These are phyloP conservation scores for Beroe forskalii DNA, from an alignment of 37 sponge, comb jelly and placozoan species.

Conservation along the genomic window DNA sequence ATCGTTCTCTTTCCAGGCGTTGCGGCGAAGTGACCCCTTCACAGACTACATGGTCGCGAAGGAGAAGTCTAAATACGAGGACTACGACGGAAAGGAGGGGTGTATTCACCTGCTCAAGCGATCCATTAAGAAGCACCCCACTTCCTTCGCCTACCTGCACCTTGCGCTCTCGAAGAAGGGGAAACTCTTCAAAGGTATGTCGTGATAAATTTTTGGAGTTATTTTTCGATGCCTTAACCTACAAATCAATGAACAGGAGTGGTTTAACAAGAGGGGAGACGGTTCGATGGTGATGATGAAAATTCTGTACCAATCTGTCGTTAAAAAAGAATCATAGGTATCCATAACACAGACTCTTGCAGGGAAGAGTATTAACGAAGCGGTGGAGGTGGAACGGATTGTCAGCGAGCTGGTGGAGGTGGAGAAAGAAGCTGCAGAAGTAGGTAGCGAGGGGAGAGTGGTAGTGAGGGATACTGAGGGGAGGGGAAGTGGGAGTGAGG, in stretches of 20 bases:
- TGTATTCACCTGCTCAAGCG: constrained; percentile 52
- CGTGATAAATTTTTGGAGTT: no score
- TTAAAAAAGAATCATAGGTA: no score
- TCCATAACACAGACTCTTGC: no score
- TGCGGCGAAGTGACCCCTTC: constrained; percentile 18
- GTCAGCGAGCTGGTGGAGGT: neutral
- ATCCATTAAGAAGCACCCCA: constrained; percentile 52
- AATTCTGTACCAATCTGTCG: no score
- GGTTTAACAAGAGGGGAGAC: no score
- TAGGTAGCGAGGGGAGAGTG: neutral
- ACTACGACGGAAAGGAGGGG: constrained; percentile 37
- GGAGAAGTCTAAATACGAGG: constrained; percentile 27
- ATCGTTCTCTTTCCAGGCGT: no score
- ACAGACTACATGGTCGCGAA: constrained; percentile 63
- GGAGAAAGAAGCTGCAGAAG: constrained; percentile 4
- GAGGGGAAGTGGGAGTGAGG: no score
- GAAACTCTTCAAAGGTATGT: constrained; percentile 16
- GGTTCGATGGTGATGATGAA: no score
- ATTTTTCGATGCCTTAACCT: no score
- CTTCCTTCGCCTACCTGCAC: constrained; percentile 28
- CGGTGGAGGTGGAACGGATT: neutral
- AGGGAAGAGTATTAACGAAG: constrained; percentile 27
- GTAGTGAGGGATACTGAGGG: no score
- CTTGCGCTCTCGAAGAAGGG: constrained; percentile 51
- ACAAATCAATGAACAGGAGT: no score